These are phyloP conservation scores for Rutpela maculata DNA, from an alignment of 2,888 invertebrate genomes.

Conservation along the genomic window DNA sequence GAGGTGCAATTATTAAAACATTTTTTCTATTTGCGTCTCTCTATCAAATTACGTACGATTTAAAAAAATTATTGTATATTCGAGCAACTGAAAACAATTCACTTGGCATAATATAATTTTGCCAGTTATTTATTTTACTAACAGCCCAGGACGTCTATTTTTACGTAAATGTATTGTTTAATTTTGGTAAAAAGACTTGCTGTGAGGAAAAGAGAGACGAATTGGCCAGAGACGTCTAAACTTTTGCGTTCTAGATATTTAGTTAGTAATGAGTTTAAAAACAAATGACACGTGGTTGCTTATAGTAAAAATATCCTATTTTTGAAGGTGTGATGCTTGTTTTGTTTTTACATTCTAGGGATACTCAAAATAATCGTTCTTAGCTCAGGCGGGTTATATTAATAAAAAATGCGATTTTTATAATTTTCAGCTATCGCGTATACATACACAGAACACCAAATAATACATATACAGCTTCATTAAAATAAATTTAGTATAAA, in stretches of 20 bases:
- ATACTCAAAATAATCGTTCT: slow-evolving; percentile 4
- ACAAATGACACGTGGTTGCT: slow-evolving; percentile 35
- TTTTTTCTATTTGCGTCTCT: background rate
- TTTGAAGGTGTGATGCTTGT: slow-evolving; percentile 38
- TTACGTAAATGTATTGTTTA: slow-evolving; percentile 13
- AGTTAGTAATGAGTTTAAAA: slow-evolving; percentile 19
- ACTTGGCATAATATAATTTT: slow-evolving; percentile 13
- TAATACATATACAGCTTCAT: no score
- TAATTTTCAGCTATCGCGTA: background rate
- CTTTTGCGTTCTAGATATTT: slow-evolving; percentile 20
- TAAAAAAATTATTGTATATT: background rate
- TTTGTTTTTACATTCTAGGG: slow-evolving; percentile 28
- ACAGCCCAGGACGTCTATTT: slow-evolving; percentile 18
- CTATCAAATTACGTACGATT: background rate
- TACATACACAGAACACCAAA: no score
- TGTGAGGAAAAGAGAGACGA: background rate
- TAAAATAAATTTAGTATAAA: background rate
- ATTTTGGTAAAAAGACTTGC: background rate
- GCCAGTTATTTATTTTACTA: background rate
- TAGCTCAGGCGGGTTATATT: background rate
- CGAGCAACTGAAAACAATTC: background rate
- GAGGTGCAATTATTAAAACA: background rate
- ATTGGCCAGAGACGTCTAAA: background rate
- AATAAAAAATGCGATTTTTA: background rate
- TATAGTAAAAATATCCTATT: slow-evolving; percentile 33